Evolutionary conservation across 2,113 vertebrate genomes (phyloP), one percentile per base, ranked within the genome.

Genomic region (Semnopithecus entellus): DNA sequence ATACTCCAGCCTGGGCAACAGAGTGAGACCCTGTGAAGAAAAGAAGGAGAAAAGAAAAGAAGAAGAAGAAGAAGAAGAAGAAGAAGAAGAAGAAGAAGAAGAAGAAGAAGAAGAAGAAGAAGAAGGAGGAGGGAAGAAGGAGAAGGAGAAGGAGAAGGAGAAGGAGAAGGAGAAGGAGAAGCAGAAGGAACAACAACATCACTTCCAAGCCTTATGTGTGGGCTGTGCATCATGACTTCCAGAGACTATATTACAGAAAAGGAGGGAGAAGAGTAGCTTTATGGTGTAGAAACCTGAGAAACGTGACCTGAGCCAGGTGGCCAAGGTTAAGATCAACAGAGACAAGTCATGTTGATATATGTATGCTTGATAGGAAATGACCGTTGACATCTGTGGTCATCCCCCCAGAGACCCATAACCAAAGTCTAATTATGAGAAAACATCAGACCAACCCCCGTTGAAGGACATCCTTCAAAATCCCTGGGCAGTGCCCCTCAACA

Each of bases 141-240:
- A 48, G 2, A 0, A 48, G 10, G 8, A 48, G 10, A 2, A 48
- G 2, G 2, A 48, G 2, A 11, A 48, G 11, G 2, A 48, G 48
- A 11, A 48, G 2, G 11, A 48, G 11, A 0, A 48, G 48, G 12
- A 48, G 48, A 2, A 50, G 48, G 3, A 50, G 48, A 0, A 50
- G 48, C 0, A 50, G 48, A 3, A 50, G 43, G 8, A 18, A 18
- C 6, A 43, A 43, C 1, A 0, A 14, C 23, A 23, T 40, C 40
- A 22, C 12, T 43, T n/a, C 23, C 40, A 22, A 40, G 38, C 70
- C 70, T 40, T 73, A 40, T 6, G 22, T 12, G 1, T 73, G 70
- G 70, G 38, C 70, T 40, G 22, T 73, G 72, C 11, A 12, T 73
- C 12, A 23, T 73, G 72, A 40, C 40, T 45, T 75, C 38, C 40